Evolutionary conservation across 2,888 invertebrate genomes (phyloP), one percentile per base, ranked within the genome.

Genomic region (Nineta flava): DNA sequence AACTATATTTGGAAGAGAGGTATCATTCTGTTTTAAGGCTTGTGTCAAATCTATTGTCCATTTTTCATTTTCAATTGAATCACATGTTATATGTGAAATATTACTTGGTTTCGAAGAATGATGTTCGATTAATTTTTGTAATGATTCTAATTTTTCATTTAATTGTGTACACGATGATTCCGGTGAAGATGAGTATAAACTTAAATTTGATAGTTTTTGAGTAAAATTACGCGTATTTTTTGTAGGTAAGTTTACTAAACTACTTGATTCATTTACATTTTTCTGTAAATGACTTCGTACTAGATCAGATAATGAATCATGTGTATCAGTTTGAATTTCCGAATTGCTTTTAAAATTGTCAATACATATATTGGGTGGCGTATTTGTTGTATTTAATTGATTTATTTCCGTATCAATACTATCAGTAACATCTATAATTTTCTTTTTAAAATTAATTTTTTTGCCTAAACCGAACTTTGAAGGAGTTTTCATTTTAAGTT

Each of bases 21-120:
- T 57, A 35, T 53, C 52, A 52, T 7, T 26, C 7, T 26, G 26
- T 38, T 60, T 62, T 49, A 70, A 54, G 40, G 71, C 71, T 32
- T 59, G 56, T 26, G 67, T 65, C 50, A 74, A 60, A 61, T 72
- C 72, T 47, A 73, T 68, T 47, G 61, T 55, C 54, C 59, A 62
- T 49, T 58, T 54, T 45, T 43, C 43, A 43, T 55, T 48, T 34
- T 38, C 15, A 13, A 38, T 15, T 1, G n/a, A 5, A 13, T 38
- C 38, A 9, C 6, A 13, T n/a, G 38, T 38, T 4, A 13, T 5
- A 38, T 5, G 15, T 5, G n/a, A 5, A 38, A 15, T 4, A 15
- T 5, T 13, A 12, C n/a, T 13, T 15, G 38, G n/a, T 38, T 38
- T 38, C 15, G n/a, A 15, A 5, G 38, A 13, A 38, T 38, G 38